A percentile compares a stretch with the other conserved stretches of the same genome.
phyloP scores from a whole-genome alignment of 2,888 invertebrate genomes.

The Trimorus sp. region DNA sequence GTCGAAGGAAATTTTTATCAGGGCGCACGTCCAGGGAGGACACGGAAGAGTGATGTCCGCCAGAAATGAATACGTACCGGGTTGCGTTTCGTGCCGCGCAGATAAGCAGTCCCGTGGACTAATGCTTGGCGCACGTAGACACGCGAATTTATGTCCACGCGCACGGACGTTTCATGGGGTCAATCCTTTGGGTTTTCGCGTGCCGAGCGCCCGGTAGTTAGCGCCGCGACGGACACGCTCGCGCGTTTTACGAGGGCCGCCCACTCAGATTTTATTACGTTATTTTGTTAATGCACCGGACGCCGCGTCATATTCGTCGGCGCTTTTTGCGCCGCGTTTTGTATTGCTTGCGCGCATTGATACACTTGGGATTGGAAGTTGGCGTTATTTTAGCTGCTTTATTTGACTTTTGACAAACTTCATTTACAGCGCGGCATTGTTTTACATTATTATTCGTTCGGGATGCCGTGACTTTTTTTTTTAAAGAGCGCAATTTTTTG shows the following conservation, averaged over 20 bases:
- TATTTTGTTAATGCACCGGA: constrained; percentile 80
- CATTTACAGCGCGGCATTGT: too few relatives aligned
- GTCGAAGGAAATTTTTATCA: constrained; percentile 52
- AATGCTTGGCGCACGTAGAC: constrained; percentile 44
- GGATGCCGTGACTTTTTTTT: too few relatives aligned
- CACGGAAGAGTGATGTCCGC: constrained; percentile 60
- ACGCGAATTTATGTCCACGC: constrained; percentile 12
- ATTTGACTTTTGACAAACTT: too few relatives aligned
- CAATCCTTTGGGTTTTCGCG: constrained; percentile 74
- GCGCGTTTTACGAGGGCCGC: constrained; percentile 75
- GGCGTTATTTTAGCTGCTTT: too few relatives aligned
- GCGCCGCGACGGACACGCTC: constrained; percentile 72
- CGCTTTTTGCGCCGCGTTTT: too few relatives aligned
- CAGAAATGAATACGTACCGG: constrained; percentile 60
- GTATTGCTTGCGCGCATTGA: too few relatives aligned
- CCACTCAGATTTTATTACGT: constrained; percentile 79
- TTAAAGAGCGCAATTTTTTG: too few relatives aligned
- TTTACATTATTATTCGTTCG: background rate
- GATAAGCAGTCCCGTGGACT: constrained; percentile 55
- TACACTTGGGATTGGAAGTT: too few relatives aligned
- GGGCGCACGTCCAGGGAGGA: constrained; percentile 36
- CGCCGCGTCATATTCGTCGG: too few relatives aligned
- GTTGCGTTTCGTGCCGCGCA: constrained; percentile 49
- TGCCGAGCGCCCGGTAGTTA: constrained; percentile 72
- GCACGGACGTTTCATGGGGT: constrained; percentile 71